Conservation (phyloP, 2,888 invertebrate species). For the Drosophila formosana region DNA sequence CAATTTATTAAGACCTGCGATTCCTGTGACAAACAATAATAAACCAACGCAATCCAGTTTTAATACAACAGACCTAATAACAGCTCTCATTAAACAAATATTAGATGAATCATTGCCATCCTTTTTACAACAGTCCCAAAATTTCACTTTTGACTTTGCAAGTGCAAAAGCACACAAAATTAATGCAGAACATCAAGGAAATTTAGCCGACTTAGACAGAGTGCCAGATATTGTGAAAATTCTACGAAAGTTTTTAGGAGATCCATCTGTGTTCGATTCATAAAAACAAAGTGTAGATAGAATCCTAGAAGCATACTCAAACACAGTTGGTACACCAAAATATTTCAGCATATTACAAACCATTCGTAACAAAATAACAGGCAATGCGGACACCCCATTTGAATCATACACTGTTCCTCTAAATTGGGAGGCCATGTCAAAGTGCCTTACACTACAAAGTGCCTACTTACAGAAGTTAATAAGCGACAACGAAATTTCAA, state of each 20-base stretch:
- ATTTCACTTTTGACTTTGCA: background rate
- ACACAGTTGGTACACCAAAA: background rate
- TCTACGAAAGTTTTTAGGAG: background rate
- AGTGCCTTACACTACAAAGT: background rate
- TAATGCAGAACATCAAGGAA: too few species aligned
- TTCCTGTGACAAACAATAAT: too few species aligned
- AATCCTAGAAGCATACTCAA: background rate
- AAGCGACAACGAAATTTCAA: slow-evolving; percentile 6
- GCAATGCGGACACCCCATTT: background rate
- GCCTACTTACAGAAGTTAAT: background rate
- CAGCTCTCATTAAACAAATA: too few species aligned
- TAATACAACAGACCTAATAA: too few species aligned
- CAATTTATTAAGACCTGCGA: too few species aligned
- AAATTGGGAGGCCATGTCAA: background rate
- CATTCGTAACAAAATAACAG: background rate
- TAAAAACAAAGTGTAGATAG: background rate
- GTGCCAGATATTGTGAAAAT: background rate
- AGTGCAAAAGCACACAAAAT: too few species aligned
- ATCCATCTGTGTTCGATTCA: background rate
- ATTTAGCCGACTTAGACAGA: too few species aligned
- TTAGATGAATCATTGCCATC: too few species aligned
- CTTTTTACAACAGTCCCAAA: too few species aligned
- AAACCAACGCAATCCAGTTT: too few species aligned
- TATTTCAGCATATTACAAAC: background rate
- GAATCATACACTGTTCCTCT: background rate